Evolutionary conservation across 1,140 invertebrate species (phyloP), one percentile per base, ranked within the genome.

Genomic region (Dermatophagoides farinae): DNA sequence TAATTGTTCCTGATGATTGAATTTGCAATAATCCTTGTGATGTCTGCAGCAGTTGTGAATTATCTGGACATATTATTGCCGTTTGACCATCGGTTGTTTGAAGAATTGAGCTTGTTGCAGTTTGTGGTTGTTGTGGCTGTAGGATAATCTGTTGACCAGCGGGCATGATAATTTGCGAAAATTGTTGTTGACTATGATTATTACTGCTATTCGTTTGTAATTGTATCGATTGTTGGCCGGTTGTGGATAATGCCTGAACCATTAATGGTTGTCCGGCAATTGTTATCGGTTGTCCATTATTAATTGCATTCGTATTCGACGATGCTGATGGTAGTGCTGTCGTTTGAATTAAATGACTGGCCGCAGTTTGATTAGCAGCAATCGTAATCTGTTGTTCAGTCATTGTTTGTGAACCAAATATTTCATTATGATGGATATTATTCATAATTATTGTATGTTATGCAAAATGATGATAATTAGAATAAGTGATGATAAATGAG

Each of bases 61-160:
- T 75, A 57, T 78, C 78, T 18, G 89, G 92, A 60, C 91, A 82
- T 64, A 86, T 84, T 16, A 16, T 11, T 16, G 54, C 31, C 0
- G 88, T 89, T 71, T 93, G 88, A n/a, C 89, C 89, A 75, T 93
- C 88, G 0, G 85, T 76, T 11, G 87, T 87, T 71, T 92, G 88
- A 40, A 95, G 80, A 25, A 95, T 77, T 16, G 41, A 14, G 11
- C 12, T 11, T 1, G 41, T 2, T 16, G 12, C n/a, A 18, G 41
- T 68, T 71, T 89, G 85, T 55, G 83, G 81, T 61, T 76, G 77
- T 58, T 78, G 71, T 11, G n/a, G n/a, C 71, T 70, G 37, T 72
- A 66, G 38, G 72, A 66, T 52, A 72, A 71, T 59, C 73, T 68
- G 11, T 65, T 64, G 62, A 25, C 67, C 64, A 52, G 77, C 76